Conservation (phyloP, 2,797 vertebrate genomes). For the Tragelaphus eurycerus region DNA sequence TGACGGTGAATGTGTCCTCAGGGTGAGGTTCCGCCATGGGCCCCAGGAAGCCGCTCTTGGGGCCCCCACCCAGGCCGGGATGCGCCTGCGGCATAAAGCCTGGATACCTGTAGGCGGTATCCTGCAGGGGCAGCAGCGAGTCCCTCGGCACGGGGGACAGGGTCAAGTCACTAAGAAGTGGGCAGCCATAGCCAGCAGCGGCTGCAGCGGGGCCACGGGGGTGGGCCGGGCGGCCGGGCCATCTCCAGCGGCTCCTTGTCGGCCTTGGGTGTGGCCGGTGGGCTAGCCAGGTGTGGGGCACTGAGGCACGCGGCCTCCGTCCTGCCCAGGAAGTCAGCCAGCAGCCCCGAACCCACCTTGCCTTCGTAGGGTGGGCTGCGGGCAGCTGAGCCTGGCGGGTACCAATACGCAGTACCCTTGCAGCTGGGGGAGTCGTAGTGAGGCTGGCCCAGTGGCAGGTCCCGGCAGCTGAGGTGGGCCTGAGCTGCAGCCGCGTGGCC, state of each 20-base stretch:
- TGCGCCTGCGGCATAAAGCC: conserved; percentile 88
- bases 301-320: conserved; percentile 86
- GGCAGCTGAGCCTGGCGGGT: conserved; percentile 91
- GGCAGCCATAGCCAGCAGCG: conserved; percentile 83
- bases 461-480: conserved; percentile 87
- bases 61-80: conserved; percentile 86
- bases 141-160: conserved; percentile 93
- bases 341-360: conserved; percentile 83
- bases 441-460: conserved; percentile 90
- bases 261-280: conserved; percentile 84
- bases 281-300: conserved; percentile 87
- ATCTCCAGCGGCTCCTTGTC: conserved; percentile 95
- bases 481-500: conserved; percentile 64
- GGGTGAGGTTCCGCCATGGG: conserved; percentile 95
- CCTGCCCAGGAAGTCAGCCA: conserved; percentile 91
- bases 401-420: conserved; percentile 97
- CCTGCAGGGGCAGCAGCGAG: conserved; percentile 93
- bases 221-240: conserved; percentile 83
- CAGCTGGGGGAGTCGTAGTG: conserved; percentile 96
- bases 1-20: conserved; percentile 99
- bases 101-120: conserved; percentile 93
- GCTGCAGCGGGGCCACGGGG: conserved; percentile 78
- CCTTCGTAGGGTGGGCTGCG: conserved; percentile 89
- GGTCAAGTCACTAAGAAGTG: conserved; percentile 90
- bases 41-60: conserved; percentile 94